A percentile compares a stretch with the other conserved stretches of the same genome.
Conservation (phyloP, 2,888 invertebrate genomes). For the Acanthopleura granulata region DNA sequence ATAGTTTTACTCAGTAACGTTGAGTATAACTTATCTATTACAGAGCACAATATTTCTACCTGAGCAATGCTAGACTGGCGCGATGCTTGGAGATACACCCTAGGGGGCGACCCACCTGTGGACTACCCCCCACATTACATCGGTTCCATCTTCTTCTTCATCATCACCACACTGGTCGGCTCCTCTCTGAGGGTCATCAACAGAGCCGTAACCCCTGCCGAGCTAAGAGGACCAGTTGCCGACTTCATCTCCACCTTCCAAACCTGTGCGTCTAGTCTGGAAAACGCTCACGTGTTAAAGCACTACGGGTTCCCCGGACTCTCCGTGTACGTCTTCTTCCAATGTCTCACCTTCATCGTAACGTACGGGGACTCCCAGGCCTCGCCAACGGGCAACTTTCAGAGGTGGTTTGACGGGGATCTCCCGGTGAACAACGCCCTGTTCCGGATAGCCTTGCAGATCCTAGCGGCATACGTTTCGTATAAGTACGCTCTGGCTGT, state of each 20-base stretch:
- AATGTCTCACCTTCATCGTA: conserved; percentile 53
- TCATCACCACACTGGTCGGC: conserved; percentile 48
- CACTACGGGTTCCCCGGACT: conserved; percentile 55
- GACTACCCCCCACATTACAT: conserved; percentile 29
- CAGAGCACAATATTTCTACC: too few relatives aligned
- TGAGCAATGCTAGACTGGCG: conserved; percentile 6
- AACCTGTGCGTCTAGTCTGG: conserved; percentile 61
- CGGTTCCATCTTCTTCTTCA: conserved; percentile 52
- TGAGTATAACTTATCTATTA: too few relatives aligned
- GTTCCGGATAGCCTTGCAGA: conserved; percentile 44
- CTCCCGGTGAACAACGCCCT: conserved; percentile 36
- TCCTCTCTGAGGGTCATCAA: conserved; percentile 44
- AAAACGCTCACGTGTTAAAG: conserved; percentile 60
- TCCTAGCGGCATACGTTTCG: conserved; percentile 53
- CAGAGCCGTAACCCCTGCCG: conserved; percentile 36
- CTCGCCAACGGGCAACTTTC: conserved; percentile 56
- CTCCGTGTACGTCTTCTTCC: conserved; percentile 47
- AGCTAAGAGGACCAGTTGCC: conserved; percentile 39
- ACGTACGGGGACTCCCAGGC: conserved; percentile 58
- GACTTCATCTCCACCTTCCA: conserved; percentile 58
- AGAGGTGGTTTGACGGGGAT: conserved; percentile 38
- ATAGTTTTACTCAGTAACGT: too few relatives aligned
- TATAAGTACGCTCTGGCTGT: conserved; percentile 53
- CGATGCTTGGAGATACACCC: neutral
- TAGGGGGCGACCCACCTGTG: neutral